Evolutionary conservation across 2,888 invertebrate species (phyloP).

Genomic region (Cinara cedri): DNA sequence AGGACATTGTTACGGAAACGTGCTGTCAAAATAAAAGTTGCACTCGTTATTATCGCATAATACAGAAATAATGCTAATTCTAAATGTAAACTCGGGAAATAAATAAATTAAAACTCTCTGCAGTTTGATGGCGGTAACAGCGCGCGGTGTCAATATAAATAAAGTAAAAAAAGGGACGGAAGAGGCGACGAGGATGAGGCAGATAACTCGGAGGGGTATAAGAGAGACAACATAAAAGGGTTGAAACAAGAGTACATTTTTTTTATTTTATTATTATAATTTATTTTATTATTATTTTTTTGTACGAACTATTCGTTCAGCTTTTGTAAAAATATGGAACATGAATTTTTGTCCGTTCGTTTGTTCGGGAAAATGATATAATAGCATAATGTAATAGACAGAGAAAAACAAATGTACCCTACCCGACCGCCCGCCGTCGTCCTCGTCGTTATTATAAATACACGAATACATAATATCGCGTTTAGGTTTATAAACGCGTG

Average conservation of each 20-base stretch:
- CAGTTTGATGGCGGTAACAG: conserved; percentile 40
- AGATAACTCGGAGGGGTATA: not conserved
- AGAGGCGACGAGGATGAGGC: not conserved
- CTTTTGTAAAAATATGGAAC: conserved; percentile 39
- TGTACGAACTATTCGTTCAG: conserved; percentile 39
- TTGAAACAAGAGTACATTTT: conserved; percentile 43
- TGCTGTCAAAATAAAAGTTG: conserved; percentile 49
- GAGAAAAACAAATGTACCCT: conserved; percentile 37
- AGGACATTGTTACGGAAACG: conserved; percentile 13
- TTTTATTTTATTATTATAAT: too few relatives aligned
- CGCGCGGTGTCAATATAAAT: conserved; percentile 55
- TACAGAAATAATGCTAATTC: conserved; percentile 46
- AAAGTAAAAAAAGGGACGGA: conserved; percentile 23
- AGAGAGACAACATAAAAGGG: conserved; percentile 42
- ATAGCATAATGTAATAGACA: conserved; percentile 53
- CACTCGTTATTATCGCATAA: conserved; percentile 47
- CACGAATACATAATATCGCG: too few relatives aligned
- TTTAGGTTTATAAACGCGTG: not conserved
- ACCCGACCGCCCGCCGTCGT: not conserved
- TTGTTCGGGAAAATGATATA: conserved; percentile 18
- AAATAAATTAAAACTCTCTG: conserved; percentile 52
- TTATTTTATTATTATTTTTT: too few relatives aligned
- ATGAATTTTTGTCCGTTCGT: conserved; percentile 18
- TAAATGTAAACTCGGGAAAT: conserved; percentile 40
- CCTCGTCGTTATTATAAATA: too few relatives aligned